These are phyloP conservation scores for Nanorana parkeri DNA, from an alignment of 2,113 vertebrate genomes.

Conservation along the genomic window DNA sequence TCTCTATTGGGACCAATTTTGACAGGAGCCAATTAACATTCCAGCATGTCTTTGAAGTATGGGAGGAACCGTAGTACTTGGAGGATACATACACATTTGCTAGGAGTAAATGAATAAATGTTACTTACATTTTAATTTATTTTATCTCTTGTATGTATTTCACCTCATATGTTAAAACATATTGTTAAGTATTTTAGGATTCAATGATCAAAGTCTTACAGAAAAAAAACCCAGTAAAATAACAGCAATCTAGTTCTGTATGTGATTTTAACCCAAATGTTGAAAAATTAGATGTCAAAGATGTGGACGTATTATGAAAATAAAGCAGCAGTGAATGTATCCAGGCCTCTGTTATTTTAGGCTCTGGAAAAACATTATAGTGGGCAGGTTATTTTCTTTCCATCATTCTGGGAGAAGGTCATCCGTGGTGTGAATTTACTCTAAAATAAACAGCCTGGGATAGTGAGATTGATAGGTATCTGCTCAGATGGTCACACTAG, in stretches of 20 bases:
- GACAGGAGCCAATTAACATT: no score
- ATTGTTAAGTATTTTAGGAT: background rate
- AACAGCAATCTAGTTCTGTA: slow-evolving; percentile 12
- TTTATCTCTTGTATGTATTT: slow-evolving; percentile 1
- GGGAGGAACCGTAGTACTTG: no score
- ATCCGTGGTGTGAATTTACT: slow-evolving; percentile 22
- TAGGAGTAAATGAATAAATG: background rate
- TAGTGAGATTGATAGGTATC: slow-evolving; percentile 28
- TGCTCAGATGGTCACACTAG: slow-evolving; percentile 27
- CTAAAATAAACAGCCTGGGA: slow-evolving; percentile 34
- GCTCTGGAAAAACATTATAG: slow-evolving; percentile 25
- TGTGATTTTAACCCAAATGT: slow-evolving; percentile 33
- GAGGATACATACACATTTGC: no score
- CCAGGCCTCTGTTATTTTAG: slow-evolving; percentile 27
- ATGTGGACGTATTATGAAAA: slow-evolving; percentile 19
- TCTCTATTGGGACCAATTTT: no score
- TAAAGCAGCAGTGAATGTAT: slow-evolving; percentile 7
- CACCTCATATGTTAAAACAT: background rate
- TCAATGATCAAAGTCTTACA: slow-evolving; percentile 2
- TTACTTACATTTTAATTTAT: background rate
- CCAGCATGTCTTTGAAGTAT: no score
- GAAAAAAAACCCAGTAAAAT: slow-evolving; percentile 16
- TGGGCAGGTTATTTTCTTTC: slow-evolving; percentile 24
- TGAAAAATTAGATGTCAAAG: slow-evolving; percentile 41
- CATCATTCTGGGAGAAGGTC: slow-evolving; percentile 39